phyloP scores from a whole-genome alignment of 2,888 invertebrate genomes.

The Hyppa rectilinea region DNA sequence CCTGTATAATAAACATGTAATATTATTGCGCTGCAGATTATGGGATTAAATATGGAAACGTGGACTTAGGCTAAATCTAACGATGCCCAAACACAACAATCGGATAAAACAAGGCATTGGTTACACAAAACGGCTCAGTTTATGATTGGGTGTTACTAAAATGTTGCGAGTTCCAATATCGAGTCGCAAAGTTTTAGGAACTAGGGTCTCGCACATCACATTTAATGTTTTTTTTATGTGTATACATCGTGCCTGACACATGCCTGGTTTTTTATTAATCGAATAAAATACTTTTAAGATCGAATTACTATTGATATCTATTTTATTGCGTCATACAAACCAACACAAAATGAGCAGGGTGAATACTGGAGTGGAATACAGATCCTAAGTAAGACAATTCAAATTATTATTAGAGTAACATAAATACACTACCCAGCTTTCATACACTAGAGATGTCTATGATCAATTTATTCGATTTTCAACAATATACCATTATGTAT shows the following conservation, averaged over 20 bases:
- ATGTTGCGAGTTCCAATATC: slow-evolving; percentile 4
- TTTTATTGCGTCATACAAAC: background rate
- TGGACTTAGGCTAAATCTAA: slow-evolving; percentile 22
- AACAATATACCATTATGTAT: slow-evolving; percentile 9
- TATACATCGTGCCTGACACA: background rate
- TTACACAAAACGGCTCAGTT: background rate
- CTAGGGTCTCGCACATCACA: background rate
- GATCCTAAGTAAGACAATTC: background rate
- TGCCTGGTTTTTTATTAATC: background rate
- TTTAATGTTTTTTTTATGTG: background rate
- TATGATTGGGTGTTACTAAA: slow-evolving; percentile 13
- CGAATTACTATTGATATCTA: background rate
- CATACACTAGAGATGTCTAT: slow-evolving; percentile 5
- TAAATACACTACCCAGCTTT: slow-evolving; percentile 19
- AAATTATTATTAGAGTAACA: background rate
- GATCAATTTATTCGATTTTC: slow-evolving; percentile 21
- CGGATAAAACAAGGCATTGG: background rate
- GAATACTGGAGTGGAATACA: slow-evolving; percentile 13
- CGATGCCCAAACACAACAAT: slow-evolving; percentile 23
- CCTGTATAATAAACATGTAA: background rate
- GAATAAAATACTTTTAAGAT: background rate
- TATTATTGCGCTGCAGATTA: slow-evolving; percentile 3
- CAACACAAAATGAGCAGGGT: background rate
- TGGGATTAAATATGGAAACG: background rate
- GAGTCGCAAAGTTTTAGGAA: slow-evolving; percentile 24